Conservation (phyloP, 2,888 invertebrate genomes). For the Cordylochernes scorpioides region DNA sequence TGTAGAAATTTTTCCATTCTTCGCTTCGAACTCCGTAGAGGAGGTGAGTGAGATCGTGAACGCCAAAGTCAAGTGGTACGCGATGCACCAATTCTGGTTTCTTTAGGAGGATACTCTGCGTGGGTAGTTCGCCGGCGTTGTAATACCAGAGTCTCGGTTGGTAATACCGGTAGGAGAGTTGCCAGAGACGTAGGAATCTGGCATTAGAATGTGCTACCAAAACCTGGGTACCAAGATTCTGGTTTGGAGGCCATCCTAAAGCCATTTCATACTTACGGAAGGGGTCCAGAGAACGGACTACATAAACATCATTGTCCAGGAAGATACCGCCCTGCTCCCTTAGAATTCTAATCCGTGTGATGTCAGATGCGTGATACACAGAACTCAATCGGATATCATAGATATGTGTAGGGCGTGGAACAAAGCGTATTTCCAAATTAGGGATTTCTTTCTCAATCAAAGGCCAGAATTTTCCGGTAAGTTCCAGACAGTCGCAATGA, state of each 20-base stretch:
- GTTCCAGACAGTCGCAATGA: conserved; percentile 17
- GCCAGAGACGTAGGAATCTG: conserved; percentile 20
- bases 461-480: conserved; percentile 15
- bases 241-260: conserved; percentile 20
- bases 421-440: conserved; percentile 8
- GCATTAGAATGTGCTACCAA: conserved; percentile 21
- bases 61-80: conserved; percentile 20
- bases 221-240: conserved; percentile 19
- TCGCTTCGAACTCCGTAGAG: conserved; percentile 16
- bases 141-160: conserved; percentile 18
- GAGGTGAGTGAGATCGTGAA: conserved; percentile 19
- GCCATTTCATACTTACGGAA: conserved; percentile 21
- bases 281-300: conserved; percentile 19
- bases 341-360: conserved; percentile 20
- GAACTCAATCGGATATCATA: conserved; percentile 22
- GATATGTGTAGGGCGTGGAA: conserved; percentile 19
- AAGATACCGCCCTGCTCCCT: conserved; percentile 22
- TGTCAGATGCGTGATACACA: conserved; percentile 22
- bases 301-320: conserved; percentile 20
- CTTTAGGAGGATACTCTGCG: conserved; percentile 18
- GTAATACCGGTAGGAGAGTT: conserved; percentile 20
- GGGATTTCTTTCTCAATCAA: conserved; percentile 10
- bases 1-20: conserved; percentile 18
- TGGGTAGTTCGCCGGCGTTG: conserved; percentile 23
- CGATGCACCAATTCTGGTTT: conserved; percentile 20